These are phyloP conservation scores for Protaetia brevitarsis DNA, from an alignment of 1,140 invertebrate species.

Conservation along the genomic window DNA sequence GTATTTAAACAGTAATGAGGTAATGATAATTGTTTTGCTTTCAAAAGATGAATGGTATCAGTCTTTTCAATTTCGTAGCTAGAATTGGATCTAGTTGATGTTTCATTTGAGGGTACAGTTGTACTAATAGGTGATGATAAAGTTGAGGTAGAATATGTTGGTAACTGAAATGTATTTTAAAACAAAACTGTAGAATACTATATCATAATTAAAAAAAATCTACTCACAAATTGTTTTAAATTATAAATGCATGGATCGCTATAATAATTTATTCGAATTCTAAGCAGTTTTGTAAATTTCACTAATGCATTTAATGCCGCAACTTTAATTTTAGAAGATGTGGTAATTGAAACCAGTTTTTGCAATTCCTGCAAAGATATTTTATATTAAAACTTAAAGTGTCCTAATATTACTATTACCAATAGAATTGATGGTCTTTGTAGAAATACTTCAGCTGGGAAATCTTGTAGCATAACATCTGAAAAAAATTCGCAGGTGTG, in stretches of 20 bases:
- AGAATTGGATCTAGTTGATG: neutral
- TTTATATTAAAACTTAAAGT: neutral
- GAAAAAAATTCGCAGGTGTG: slow-evolving; percentile 60
- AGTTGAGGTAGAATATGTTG: neutral
- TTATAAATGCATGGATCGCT: slow-evolving; percentile 53
- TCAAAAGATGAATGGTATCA: slow-evolving; percentile 47
- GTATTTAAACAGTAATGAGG: slow-evolving; percentile 54
- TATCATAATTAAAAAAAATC: neutral
- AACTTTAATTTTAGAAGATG: slow-evolving; percentile 38
- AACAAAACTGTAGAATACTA: neutral
- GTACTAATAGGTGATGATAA: neutral
- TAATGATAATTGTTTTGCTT: slow-evolving; percentile 52
- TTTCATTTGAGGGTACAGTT: neutral
- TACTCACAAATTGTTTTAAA: slow-evolving; percentile 49
- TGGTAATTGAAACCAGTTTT: slow-evolving; percentile 33
- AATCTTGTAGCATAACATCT: slow-evolving; percentile 65
- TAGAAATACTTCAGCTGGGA: slow-evolving; percentile 67
- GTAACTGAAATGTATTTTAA: neutral
- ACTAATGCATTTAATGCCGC: slow-evolving; percentile 49
- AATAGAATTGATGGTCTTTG: slow-evolving; percentile 60
- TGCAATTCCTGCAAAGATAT: slow-evolving; percentile 36
- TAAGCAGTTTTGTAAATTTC: slow-evolving; percentile 51
- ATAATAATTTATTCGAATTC: slow-evolving; percentile 52
- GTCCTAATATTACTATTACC: slow-evolving; percentile 47
- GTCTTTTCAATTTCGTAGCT: slow-evolving; percentile 33